phyloP scores from a whole-genome alignment of 2,113 vertebrate genomes.

The Notarius quadriscutis region DNA sequence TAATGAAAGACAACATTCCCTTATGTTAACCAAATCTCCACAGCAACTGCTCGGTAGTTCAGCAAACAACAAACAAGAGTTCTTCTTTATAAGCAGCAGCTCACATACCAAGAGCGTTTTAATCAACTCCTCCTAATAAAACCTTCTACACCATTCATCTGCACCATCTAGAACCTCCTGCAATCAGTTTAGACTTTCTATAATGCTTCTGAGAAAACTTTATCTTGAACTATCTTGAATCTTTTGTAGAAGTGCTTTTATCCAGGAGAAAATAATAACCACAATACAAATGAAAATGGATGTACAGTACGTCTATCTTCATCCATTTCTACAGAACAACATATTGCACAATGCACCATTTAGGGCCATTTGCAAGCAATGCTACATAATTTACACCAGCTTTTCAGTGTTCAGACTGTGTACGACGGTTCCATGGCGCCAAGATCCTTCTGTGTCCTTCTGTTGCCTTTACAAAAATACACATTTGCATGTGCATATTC shows the following conservation, averaged over 20 bases:
- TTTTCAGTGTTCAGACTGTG: background rate
- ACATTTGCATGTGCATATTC: background rate
- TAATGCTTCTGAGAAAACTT: background rate
- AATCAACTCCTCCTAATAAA: conserved; percentile 11
- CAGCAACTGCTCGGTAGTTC: conserved; percentile 46
- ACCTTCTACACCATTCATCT: conserved; percentile 11
- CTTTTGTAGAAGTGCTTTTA: background rate
- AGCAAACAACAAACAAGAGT: conserved; percentile 37
- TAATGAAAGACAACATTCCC: conserved; percentile 60
- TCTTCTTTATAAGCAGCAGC: conserved; percentile 37
- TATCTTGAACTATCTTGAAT: background rate
- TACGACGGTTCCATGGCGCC: background rate
- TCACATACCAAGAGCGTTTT: conserved; percentile 37
- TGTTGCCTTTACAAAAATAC: background rate
- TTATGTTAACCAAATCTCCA: conserved; percentile 53
- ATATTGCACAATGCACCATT: background rate
- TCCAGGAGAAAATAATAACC: background rate
- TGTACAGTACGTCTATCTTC: background rate
- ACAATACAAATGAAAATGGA: background rate
- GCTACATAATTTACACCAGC: background rate
- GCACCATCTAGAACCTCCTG: background rate
- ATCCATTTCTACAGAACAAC: background rate
- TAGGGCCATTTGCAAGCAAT: background rate
- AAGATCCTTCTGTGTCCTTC: background rate
- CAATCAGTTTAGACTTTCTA: background rate